Conservation (phyloP, 2,113 vertebrate genomes). For the Microtus ochrogaster region DNA sequence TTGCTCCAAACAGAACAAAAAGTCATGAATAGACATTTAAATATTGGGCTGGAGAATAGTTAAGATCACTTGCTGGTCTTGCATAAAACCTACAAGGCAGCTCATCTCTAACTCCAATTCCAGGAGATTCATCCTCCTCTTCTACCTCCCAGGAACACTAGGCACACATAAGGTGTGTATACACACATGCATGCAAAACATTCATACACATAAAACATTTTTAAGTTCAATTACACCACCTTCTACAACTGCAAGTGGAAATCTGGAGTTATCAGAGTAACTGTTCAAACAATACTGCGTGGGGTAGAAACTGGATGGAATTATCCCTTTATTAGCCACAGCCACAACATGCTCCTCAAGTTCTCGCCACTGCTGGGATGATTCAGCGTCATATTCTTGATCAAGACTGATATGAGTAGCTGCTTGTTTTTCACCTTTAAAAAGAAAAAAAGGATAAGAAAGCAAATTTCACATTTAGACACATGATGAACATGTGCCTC, state of each 20-base stretch:
- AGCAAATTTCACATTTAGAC: conserved; percentile 19
- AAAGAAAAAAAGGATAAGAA: background rate
- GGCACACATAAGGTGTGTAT: background rate
- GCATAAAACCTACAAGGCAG: background rate
- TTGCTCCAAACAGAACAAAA: conserved; percentile 33
- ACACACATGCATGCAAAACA: background rate
- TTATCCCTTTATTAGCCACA: conserved; percentile 89
- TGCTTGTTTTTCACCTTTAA: conserved; percentile 96
- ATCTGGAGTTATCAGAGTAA: conserved; percentile 94
- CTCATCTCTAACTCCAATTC: background rate
- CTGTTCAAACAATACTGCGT: conserved; percentile 95
- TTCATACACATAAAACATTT: background rate
- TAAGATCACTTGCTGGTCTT: background rate
- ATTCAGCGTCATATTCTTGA: conserved; percentile 95
- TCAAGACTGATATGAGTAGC: conserved; percentile 96
- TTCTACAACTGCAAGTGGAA: conserved; percentile 94
- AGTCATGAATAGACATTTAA: background rate
- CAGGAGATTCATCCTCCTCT: background rate
- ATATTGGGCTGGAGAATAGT: background rate
- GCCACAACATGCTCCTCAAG: conserved; percentile 95
- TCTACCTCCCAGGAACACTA: background rate
- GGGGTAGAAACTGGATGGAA: conserved; percentile 92
- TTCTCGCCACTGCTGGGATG: conserved; percentile 94
- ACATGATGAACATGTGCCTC: background rate
- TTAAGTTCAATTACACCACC: conserved; percentile 86